These are phyloP conservation scores for Forbesichthys papilliferus DNA, from an alignment of 2,113 vertebrate species.

Conservation along the genomic window DNA sequence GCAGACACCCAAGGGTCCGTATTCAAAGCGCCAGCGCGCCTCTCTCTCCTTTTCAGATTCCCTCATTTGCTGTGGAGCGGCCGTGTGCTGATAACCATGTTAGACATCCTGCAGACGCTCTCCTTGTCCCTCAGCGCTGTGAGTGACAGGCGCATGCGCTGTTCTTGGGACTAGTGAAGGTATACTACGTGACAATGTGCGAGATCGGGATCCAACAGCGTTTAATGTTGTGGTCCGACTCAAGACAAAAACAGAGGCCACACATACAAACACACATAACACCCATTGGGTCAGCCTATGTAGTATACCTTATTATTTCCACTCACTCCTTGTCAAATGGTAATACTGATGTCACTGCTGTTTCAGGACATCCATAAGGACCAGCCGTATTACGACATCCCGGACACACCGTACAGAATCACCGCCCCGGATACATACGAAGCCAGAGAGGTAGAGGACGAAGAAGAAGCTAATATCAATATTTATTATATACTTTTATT, in stretches of 20 bases:
- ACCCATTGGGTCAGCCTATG: too few species aligned
- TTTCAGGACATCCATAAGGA: constrained; percentile 97
- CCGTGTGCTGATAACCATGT: constrained; percentile 94
- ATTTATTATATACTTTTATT: neutral
- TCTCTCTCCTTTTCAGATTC: constrained; percentile 76
- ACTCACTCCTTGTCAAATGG: too few species aligned
- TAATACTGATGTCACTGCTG: neutral
- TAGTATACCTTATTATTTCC: too few species aligned
- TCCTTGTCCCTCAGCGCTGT: constrained; percentile 95
- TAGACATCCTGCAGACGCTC: constrained; percentile 96
- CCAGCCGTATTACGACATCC: constrained; percentile 97
- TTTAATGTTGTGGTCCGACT: too few species aligned
- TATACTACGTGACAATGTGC: too few species aligned
- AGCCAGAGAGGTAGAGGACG: constrained; percentile 86
- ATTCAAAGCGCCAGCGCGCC: neutral
- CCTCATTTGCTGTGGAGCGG: constrained; percentile 97
- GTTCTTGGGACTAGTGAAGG: too few species aligned
- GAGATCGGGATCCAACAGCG: too few species aligned
- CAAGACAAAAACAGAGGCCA: too few species aligned
- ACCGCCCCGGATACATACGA: constrained; percentile 95
- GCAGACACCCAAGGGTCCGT: neutral
- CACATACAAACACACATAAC: too few species aligned
- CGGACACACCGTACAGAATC: constrained; percentile 92
- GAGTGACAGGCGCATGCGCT: constrained; percentile 52
- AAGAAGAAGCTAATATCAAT: neutral